Evolutionary conservation across 2,113 vertebrate species (phyloP).

Genomic region (Plectropomus leopardus): DNA sequence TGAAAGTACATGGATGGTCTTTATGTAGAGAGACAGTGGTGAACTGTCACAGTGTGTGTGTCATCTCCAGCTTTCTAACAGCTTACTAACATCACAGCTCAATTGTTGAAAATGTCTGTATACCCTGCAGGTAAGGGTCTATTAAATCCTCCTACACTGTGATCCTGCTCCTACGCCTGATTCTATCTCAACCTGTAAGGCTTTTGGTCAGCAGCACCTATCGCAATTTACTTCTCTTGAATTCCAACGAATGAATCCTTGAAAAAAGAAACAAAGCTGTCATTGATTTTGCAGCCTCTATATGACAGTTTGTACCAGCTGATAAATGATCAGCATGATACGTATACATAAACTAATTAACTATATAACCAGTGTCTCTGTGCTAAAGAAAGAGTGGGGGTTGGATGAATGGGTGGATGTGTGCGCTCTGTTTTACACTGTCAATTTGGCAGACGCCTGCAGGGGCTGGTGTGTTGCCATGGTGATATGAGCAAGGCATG

Average conservation of each 20-base stretch:
- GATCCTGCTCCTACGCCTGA: constrained; percentile 80
- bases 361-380: constrained; percentile 60
- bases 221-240: constrained; percentile 73
- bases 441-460: constrained; percentile 87
- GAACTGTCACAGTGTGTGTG: constrained; percentile 79
- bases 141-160: constrained; percentile 83
- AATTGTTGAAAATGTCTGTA: constrained; percentile 83
- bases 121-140: constrained; percentile 81
- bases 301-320: constrained; percentile 30
- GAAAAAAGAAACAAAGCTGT: constrained; percentile 45
- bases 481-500: constrained; percentile 86
- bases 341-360: constrained; percentile 67
- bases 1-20: constrained; percentile 61
- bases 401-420: constrained; percentile 83
- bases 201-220: constrained; percentile 77
- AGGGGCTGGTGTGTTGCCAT: constrained; percentile 88
- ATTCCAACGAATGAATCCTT: constrained; percentile 70
- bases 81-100: constrained; percentile 81
- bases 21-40: constrained; percentile 70
- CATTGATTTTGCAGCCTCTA: constrained; percentile 34
- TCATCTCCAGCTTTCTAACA: constrained; percentile 77
- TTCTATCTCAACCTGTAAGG: constrained; percentile 81
- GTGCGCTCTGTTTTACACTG: constrained; percentile 86
- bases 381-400: constrained; percentile 73
- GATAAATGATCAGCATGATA: constrained; percentile 61